A percentile compares a stretch with the other conserved stretches of the same genome.
phyloP scores from a whole-genome alignment of 2,113 vertebrate genomes.

The Lontra canadensis region DNA sequence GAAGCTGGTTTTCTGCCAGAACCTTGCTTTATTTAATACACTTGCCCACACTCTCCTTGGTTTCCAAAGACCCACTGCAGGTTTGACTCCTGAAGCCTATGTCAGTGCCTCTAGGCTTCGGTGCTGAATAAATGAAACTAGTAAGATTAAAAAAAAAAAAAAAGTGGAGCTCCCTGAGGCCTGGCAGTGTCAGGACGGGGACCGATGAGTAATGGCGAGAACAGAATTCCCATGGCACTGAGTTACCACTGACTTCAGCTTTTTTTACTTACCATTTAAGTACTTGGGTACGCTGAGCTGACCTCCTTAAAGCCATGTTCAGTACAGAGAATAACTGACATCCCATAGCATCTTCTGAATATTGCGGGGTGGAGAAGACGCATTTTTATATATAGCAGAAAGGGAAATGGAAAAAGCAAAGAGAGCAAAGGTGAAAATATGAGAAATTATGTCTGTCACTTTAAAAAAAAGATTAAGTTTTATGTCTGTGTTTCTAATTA shows the following conservation, averaged over 20 bases:
- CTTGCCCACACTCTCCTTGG: not conserved
- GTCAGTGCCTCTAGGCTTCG: not conserved
- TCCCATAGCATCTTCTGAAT: not conserved
- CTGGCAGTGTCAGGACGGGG: not conserved
- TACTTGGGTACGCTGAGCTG: not conserved
- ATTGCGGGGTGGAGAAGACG: not conserved
- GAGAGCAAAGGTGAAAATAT: not conserved
- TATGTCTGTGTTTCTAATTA: conserved; percentile 28
- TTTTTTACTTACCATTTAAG: too few species aligned
- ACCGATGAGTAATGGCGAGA: not conserved
- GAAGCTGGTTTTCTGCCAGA: conserved; percentile 36
- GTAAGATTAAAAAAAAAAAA: not conserved
- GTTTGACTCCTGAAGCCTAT: not conserved
- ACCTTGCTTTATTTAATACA: conserved; percentile 9
- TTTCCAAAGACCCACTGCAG: conserved; percentile 53
- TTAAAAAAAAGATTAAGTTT: not conserved
- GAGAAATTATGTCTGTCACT: not conserved
- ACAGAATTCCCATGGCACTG: not conserved
- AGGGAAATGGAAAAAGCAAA: not conserved
- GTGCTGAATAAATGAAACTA: conserved; percentile 38
- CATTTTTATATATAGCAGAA: not conserved
- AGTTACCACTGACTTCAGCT: not conserved
- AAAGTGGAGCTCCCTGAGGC: conserved; percentile 3
- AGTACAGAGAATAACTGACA: not conserved
- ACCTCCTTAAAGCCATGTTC: not conserved